phyloP scores from a whole-genome alignment of 2,797 vertebrate species.

The Cuniculus paca region DNA sequence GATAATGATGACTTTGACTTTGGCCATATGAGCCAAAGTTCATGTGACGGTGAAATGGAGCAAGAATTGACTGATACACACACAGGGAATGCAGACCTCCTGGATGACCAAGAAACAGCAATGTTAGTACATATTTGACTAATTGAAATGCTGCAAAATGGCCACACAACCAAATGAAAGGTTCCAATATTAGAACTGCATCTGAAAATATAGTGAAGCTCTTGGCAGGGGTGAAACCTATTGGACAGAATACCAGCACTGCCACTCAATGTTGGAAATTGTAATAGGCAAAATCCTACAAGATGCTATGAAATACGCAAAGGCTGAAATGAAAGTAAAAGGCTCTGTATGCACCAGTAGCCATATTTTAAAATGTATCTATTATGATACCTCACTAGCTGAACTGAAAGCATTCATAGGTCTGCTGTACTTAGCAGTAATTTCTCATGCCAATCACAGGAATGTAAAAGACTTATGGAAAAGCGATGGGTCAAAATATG shows the following conservation, averaged over 20 bases:
- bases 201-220: not conserved
- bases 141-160: not conserved
- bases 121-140: not conserved
- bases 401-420: not conserved
- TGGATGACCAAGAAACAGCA: not conserved
- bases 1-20: not conserved
- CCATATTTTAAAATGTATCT: not conserved
- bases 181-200: not conserved
- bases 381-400: not conserved
- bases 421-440: not conserved
- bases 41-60: not conserved
- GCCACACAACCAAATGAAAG: not conserved
- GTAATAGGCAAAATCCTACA: not conserved
- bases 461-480: not conserved
- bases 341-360: not conserved
- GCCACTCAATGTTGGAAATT: not conserved
- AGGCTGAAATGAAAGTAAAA: not conserved
- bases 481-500: not conserved
- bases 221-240: not conserved
- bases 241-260: not conserved
- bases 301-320: not conserved
- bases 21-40: not conserved
- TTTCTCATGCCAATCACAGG: not conserved
- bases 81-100: not conserved
- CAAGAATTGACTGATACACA: not conserved